These are phyloP conservation scores for Anoplopoma fimbria DNA, from an alignment of 2,113 vertebrate genomes.

Conservation along the genomic window DNA sequence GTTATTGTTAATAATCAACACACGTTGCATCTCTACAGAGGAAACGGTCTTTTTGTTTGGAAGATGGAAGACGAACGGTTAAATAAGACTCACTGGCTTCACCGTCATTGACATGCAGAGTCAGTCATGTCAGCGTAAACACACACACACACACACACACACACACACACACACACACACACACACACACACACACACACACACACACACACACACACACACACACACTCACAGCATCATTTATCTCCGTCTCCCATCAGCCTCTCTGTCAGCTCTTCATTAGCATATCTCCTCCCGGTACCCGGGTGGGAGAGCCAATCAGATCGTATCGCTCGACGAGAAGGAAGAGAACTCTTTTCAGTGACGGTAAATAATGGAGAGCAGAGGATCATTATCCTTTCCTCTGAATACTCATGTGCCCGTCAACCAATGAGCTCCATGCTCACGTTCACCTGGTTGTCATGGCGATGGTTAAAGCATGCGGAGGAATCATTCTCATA, in stretches of 20 bases:
- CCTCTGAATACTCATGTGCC: background rate
- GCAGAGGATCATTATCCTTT: constrained; percentile 44
- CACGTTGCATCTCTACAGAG: no score
- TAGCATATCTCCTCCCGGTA: constrained; percentile 68
- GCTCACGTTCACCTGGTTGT: background rate
- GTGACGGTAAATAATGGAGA: constrained; percentile 27
- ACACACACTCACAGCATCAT: constrained; percentile 31
- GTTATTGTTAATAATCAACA: background rate
- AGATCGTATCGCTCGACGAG: constrained; percentile 60
- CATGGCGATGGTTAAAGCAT: constrained; percentile 27
- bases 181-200: constrained; percentile 40
- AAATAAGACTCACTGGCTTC: no score
- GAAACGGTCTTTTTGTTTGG: no score
- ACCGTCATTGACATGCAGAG: no score
- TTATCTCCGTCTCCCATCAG: constrained; percentile 65
- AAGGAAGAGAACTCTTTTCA: constrained; percentile 52
- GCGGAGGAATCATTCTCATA: constrained; percentile 38
- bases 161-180: constrained; percentile 28
- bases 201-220: constrained; percentile 33
- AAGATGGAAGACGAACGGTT: no score
- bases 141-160: constrained; percentile 33
- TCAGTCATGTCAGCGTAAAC: background rate
- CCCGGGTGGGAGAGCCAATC: constrained; percentile 70
- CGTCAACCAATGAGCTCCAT: constrained; percentile 6
- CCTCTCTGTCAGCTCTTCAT: constrained; percentile 60